These are phyloP conservation scores for Platyrinchus mystaceus DNA, from an alignment of 2,797 vertebrate genomes.

Conservation along the genomic window DNA sequence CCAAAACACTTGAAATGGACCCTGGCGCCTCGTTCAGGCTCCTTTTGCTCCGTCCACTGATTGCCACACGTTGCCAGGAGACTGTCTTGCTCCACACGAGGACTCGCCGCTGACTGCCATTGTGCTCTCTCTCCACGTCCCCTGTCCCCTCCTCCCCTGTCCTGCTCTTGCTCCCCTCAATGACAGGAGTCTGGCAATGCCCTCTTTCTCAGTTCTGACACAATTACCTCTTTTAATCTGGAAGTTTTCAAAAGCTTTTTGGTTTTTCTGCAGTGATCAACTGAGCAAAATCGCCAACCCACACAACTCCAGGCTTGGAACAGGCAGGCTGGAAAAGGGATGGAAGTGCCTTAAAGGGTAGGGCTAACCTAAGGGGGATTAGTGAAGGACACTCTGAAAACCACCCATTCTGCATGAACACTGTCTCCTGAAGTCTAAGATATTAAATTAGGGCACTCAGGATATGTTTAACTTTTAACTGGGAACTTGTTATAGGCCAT, in stretches of 20 bases:
- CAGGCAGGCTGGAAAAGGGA: not conserved
- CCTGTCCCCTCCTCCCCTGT: not conserved
- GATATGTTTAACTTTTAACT: not conserved
- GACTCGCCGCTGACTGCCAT: not conserved
- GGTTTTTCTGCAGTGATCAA: not conserved
- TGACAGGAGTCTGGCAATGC: slow-evolving; percentile 22
- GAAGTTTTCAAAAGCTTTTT: not conserved
- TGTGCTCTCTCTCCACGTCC: not conserved
- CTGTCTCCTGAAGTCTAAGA: not conserved
- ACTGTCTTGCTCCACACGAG: not conserved
- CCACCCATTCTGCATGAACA: not conserved
- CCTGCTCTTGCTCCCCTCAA: not conserved
- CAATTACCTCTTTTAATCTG: not conserved
- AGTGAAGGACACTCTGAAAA: not conserved
- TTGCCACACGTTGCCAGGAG: slow-evolving; percentile 38
- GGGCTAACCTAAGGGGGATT: not conserved
- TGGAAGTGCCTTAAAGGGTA: not conserved
- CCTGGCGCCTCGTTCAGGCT: not conserved
- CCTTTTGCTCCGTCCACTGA: not conserved
- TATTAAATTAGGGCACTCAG: not conserved
- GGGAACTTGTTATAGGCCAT: not conserved
- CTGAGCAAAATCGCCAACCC: not conserved
- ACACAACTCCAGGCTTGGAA: not conserved
- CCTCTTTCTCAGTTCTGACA: slow-evolving; percentile 10
- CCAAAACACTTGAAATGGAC: not conserved